phyloP scores from a whole-genome alignment of 2,888 invertebrate genomes.

The Trilocha varians region DNA sequence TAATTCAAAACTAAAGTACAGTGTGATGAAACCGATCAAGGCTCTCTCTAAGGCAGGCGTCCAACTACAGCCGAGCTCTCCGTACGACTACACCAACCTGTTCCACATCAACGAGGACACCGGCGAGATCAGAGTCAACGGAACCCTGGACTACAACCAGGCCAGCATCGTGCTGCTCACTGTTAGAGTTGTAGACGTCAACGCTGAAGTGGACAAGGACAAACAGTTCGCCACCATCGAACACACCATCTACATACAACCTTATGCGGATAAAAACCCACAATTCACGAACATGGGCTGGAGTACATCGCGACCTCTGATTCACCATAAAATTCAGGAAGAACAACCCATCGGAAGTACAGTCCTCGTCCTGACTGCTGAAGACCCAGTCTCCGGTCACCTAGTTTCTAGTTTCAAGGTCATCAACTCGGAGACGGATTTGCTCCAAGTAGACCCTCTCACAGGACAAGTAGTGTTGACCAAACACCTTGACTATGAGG shows the following conservation, averaged over 20 bases:
- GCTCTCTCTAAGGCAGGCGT: constrained; percentile 85
- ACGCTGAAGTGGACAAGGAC: constrained; percentile 78
- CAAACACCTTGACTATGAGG: constrained; percentile 84
- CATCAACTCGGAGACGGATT: constrained; percentile 67
- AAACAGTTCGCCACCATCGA: constrained; percentile 78
- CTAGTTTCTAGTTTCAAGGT: constrained; percentile 75
- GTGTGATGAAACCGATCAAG: constrained; percentile 77
- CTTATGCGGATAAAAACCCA: constrained; percentile 83
- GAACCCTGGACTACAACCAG: constrained; percentile 79
- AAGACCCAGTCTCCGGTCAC: constrained; percentile 79
- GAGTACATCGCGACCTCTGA: constrained; percentile 79
- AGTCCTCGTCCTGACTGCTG: constrained; percentile 78
- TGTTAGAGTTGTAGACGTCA: constrained; percentile 78
- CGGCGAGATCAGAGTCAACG: constrained; percentile 80
- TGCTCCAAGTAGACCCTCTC: constrained; percentile 74
- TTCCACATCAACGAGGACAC: constrained; percentile 80
- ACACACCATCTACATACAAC: constrained; percentile 84
- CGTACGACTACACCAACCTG: constrained; percentile 77
- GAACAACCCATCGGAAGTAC: constrained; percentile 84
- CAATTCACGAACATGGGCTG: constrained; percentile 82
- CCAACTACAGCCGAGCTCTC: constrained; percentile 73
- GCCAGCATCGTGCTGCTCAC: constrained; percentile 83
- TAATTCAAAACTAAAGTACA: constrained; percentile 78
- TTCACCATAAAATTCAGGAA: constrained; percentile 80
- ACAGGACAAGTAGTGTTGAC: constrained; percentile 84